Percentiles rank a stretch among this genome's conserved stretches.
Conservation (phyloP, 2,888 invertebrate species). For the Erebia ligea region DNA sequence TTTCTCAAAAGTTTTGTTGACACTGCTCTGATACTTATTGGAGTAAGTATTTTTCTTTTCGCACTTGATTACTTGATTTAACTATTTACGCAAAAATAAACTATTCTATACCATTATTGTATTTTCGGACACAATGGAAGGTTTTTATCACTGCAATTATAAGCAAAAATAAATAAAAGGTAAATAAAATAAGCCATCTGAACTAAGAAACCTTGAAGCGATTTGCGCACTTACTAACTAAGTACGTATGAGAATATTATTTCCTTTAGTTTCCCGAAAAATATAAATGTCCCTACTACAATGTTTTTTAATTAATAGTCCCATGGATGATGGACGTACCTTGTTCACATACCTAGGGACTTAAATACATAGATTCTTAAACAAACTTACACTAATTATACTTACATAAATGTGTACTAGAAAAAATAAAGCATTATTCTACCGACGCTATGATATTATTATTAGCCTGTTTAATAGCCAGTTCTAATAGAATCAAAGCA, state of each 20-base stretch:
- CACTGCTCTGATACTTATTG: slow-evolving; percentile 54
- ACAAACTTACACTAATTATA: neutral
- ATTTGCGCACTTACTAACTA: too few relatives aligned
- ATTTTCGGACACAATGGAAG: neutral
- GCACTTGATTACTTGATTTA: slow-evolving; percentile 13
- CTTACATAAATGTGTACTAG: neutral
- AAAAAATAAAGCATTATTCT: neutral
- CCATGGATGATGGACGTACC: too few relatives aligned
- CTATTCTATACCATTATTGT: neutral
- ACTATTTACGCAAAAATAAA: neutral
- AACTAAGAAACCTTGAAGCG: neutral
- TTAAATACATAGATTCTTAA: too few relatives aligned
- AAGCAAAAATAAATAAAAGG: too few relatives aligned
- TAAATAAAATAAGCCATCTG: neutral
- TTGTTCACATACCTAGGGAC: neutral
- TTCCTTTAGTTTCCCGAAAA: too few relatives aligned
- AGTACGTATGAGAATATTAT: too few relatives aligned
- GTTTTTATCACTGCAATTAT: neutral
- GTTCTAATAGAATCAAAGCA: slow-evolving; percentile 70
- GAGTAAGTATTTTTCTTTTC: slow-evolving; percentile 65
- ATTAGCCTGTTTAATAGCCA: slow-evolving; percentile 51
- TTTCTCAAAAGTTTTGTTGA: slow-evolving; percentile 43
- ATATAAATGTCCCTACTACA: too few relatives aligned
- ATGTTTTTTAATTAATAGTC: too few relatives aligned
- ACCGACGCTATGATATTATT: slow-evolving; percentile 31